Evolutionary conservation across 2,888 invertebrate species (phyloP), one percentile per base, ranked within the genome.

Genomic region (Cerceris ruficornis): DNA sequence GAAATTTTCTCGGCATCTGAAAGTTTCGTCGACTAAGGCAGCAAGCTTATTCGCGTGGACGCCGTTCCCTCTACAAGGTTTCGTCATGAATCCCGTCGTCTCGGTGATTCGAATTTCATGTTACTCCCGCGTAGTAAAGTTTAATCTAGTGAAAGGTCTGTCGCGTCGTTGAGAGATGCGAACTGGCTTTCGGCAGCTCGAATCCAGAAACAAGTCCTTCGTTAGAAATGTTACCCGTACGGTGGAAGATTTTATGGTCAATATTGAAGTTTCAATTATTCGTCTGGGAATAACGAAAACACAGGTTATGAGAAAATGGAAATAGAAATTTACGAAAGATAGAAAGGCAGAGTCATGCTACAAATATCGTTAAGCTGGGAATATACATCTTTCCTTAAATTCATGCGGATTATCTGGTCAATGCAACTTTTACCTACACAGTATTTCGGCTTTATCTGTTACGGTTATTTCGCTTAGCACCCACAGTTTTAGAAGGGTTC

Each of bases 111-210:
- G 43, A 55, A 76, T 62, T 70, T 70, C 28, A 43, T 43, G 60
- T 57, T 59, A 49, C 49, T 60, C 54, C 43, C 55, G 55, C 52
- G 46, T 50, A 66, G 74, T 66, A 68, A 79, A 76, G 69, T 79
- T 81, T 67, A 61, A 79, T 79, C 68, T 71, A 62, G 42, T 72
- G 75, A 79, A 73, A 76, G 74, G 42, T 58, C 55, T 62, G 54
- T 50, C 17, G 50, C n/a, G 54, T 7, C 6, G 11, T 7, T 39
- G 41, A 15, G 46, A 57, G 14, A 49, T 15, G 57, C 41, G 28
- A 57, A 49, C 17, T 15, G 39, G 28, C 60, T 60, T 61, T 55
- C 54, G 61, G 28, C 54, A 15, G 43, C 49, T 49, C 58, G 14
- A 11, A 9, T 49, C 28, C 17, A 14, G 54, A 70, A 75, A 70